Conservation (phyloP, 2,113 vertebrate species). For the Ardeotis arabs region DNA sequence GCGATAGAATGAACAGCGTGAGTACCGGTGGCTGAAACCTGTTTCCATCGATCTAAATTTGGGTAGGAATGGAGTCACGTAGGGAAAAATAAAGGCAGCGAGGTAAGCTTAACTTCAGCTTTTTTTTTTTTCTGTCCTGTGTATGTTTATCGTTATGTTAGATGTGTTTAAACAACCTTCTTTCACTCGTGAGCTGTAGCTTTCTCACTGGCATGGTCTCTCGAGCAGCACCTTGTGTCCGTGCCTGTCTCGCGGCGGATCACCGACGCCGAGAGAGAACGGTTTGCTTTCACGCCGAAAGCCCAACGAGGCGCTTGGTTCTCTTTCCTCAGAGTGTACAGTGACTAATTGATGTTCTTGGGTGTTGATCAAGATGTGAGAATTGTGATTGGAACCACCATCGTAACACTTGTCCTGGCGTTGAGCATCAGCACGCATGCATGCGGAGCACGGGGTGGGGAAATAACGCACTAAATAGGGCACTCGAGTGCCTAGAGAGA, state of each 20-base stretch:
- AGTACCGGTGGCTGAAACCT: background rate
- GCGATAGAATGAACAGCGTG: background rate
- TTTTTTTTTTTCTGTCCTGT: background rate
- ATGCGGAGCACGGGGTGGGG: background rate
- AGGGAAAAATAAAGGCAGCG: background rate
- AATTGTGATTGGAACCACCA: background rate
- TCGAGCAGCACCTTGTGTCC: background rate
- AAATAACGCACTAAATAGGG: background rate
- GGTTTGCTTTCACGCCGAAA: background rate
- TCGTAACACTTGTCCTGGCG: accelerated
- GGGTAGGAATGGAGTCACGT: constrained; percentile 36
- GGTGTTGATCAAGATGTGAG: background rate
- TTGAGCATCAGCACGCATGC: background rate
- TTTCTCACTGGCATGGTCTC: background rate
- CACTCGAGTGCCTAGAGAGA: background rate
- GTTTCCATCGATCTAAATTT: constrained; percentile 28
- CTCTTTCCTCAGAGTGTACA: background rate
- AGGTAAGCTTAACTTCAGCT: background rate
- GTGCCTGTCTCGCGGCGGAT: background rate
- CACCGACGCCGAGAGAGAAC: background rate
- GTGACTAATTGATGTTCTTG: background rate
- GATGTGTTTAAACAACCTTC: background rate
- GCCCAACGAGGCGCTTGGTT: accelerated
- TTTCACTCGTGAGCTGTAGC: background rate
- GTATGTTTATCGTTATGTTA: background rate